phyloP scores from a whole-genome alignment of 2,113 vertebrate genomes.

The Alces alces region DNA sequence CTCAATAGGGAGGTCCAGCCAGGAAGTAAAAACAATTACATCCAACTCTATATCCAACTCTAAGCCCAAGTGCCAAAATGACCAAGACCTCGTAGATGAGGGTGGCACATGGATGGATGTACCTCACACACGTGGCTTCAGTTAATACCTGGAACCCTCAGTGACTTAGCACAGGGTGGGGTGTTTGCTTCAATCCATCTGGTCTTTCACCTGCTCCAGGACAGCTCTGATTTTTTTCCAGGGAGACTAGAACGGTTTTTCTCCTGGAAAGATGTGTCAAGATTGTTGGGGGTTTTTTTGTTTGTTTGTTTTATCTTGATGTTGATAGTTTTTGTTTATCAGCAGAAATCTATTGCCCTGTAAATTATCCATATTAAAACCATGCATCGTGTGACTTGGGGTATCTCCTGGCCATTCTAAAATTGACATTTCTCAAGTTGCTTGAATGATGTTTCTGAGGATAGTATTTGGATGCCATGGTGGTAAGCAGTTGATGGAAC shows the following conservation, averaged over 20 bases:
- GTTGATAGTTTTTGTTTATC: not conserved
- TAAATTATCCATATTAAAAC: not conserved
- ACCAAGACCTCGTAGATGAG: not conserved
- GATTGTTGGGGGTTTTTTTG: not conserved
- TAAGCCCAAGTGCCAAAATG: not conserved
- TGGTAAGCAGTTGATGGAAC: not conserved
- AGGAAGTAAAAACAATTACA: not conserved
- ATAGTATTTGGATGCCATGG: not conserved
- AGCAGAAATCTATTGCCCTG: not conserved
- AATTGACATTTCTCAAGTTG: not conserved
- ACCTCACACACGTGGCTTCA: not conserved
- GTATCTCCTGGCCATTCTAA: not conserved
- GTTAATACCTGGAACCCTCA: not conserved
- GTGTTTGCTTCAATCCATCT: not conserved
- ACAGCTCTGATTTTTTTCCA: not conserved
- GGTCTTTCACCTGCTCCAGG: not conserved
- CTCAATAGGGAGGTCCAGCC: not conserved
- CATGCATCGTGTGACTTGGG: not conserved
- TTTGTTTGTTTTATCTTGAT: not conserved
- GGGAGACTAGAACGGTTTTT: not conserved
- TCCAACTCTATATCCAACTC: not conserved
- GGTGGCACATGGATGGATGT: not conserved
- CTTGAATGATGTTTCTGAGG: not conserved
- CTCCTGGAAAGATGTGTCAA: not conserved
- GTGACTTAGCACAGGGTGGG: not conserved